These are phyloP conservation scores for Leistus spinibarbis DNA, from an alignment of 2,888 invertebrate species.

Conservation along the genomic window DNA sequence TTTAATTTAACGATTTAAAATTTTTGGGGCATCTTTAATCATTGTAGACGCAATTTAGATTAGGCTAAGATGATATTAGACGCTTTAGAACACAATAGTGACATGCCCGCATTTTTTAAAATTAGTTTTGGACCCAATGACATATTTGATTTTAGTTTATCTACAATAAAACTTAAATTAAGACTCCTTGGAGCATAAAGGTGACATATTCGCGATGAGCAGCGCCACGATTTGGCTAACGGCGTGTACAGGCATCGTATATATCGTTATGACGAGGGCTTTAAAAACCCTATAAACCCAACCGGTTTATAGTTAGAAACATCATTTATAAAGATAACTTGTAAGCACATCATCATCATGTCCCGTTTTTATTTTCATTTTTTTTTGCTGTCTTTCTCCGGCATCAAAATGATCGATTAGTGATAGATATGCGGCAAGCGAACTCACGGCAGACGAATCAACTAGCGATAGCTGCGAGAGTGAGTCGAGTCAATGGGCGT, in stretches of 20 bases:
- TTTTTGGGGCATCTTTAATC: too few species aligned
- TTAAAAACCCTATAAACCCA: constrained; percentile 52
- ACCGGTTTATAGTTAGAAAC: constrained; percentile 47
- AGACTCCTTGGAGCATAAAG: too few species aligned
- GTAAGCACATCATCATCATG: constrained; percentile 47
- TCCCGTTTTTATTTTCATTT: constrained; percentile 47
- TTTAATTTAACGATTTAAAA: too few species aligned
- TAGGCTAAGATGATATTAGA: too few species aligned
- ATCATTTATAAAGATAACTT: constrained; percentile 58
- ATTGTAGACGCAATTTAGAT: too few species aligned
- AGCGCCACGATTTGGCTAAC: neutral
- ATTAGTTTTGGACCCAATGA: too few species aligned
- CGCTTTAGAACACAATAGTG: too few species aligned
- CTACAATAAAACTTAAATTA: too few species aligned
- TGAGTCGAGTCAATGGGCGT: constrained; percentile 57
- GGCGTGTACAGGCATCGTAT: neutral
- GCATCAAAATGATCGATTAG: neutral
- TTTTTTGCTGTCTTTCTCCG: too few species aligned
- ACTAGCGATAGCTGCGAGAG: constrained; percentile 41
- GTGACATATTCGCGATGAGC: neutral
- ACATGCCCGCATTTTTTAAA: too few species aligned
- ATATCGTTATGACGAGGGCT: constrained; percentile 44
- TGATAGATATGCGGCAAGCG: constrained; percentile 12
- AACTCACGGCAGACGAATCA: constrained; percentile 15
- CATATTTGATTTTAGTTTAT: too few species aligned